Conservation (phyloP, 2,888 invertebrate species). For the Liopterus haemorrhoidalis region DNA sequence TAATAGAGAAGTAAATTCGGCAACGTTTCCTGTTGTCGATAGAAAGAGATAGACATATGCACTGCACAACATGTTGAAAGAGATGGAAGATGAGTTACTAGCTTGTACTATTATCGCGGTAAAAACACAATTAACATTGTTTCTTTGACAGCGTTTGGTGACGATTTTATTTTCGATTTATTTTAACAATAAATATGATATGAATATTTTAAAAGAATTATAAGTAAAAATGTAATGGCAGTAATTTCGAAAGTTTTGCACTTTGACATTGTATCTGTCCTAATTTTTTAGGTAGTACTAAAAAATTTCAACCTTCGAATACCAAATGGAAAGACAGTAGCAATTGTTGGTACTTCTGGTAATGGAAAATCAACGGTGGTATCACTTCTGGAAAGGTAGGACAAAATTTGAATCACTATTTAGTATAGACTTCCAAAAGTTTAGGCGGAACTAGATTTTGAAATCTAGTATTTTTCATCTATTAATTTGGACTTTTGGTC, state of each 20-base stretch:
- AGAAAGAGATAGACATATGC: no score
- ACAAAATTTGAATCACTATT: no score
- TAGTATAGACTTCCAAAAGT: no score
- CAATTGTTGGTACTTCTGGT: constrained; percentile 89
- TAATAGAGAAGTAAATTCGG: no score
- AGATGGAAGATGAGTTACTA: no score
- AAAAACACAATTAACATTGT: constrained; percentile 1
- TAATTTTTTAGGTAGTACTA: constrained; percentile 58
- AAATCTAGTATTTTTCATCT: no score
- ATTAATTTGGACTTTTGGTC: constrained; percentile 1
- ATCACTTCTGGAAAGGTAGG: constrained; percentile 74
- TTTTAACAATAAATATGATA: constrained; percentile 22
- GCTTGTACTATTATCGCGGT: no score
- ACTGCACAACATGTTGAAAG: no score
- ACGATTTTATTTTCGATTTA: constrained; percentile 12
- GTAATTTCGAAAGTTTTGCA: constrained; percentile 9
- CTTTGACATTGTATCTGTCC: constrained; percentile 38
- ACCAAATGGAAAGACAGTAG: constrained; percentile 83
- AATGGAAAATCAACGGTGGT: constrained; percentile 94
- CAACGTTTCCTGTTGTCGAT: no score
- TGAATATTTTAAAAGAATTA: constrained; percentile 20
- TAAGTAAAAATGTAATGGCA: constrained; percentile 8
- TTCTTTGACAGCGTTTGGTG: no score
- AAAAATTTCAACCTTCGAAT: constrained; percentile 75
- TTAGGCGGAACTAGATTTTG: no score